These are phyloP conservation scores for Eupeodes luniger DNA, from an alignment of 2,888 invertebrate genomes.

Conservation along the genomic window DNA sequence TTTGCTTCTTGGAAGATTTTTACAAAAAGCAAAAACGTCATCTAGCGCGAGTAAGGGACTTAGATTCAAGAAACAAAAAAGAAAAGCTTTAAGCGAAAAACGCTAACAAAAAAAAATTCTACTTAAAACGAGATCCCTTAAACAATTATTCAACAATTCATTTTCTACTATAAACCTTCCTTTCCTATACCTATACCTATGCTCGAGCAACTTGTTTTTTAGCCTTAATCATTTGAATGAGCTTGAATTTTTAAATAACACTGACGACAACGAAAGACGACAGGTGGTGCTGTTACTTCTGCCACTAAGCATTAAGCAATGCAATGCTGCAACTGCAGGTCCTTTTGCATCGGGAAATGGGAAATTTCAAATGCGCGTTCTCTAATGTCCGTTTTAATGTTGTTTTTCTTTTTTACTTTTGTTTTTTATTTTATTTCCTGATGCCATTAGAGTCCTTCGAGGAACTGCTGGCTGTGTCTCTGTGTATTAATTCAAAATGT, in stretches of 20 bases:
- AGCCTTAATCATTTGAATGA: constrained; percentile 19
- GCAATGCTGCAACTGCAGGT: too few relatives aligned
- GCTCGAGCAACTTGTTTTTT: not conserved
- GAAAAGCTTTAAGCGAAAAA: not conserved
- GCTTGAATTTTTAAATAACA: constrained; percentile 34
- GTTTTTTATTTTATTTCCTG: not conserved
- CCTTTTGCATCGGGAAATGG: not conserved
- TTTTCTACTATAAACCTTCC: not conserved
- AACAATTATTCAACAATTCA: constrained; percentile 1
- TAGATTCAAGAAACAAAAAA: constrained; percentile 5
- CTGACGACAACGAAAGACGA: constrained; percentile 29
- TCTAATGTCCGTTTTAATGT: constrained; percentile 32
- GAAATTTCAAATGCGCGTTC: constrained; percentile 1
- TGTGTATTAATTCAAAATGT: too few relatives aligned
- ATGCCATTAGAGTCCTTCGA: too few relatives aligned
- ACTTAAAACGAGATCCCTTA: constrained; percentile 18
- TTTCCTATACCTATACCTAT: too few relatives aligned
- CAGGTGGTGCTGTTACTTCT: too few relatives aligned
- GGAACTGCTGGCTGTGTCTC: too few relatives aligned
- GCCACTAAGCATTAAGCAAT: too few relatives aligned
- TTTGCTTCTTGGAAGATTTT: constrained; percentile 7
- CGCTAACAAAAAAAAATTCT: not conserved
- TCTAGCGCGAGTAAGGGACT: not conserved
- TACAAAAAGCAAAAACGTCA: constrained; percentile 22
- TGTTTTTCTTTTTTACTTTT: not conserved